Base-by-base conservation (phyloP, 2,113 vertebrate species). In the Baryphthengus martii region DNA sequence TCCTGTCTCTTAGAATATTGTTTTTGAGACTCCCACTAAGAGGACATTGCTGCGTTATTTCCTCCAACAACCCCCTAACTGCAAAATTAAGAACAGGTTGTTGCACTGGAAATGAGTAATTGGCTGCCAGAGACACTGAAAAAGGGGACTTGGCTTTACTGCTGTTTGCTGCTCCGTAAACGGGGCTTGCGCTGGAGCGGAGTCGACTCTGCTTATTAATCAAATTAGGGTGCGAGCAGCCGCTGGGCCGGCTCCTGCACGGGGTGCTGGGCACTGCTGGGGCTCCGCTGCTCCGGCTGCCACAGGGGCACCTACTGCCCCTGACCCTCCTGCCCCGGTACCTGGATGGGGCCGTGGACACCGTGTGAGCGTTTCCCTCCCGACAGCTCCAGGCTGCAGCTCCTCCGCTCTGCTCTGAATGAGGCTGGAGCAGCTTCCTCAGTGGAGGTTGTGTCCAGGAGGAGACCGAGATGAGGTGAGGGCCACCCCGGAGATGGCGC, bases 201-300 rank as follows among this genome's bases (percentile, higher is more conserved):
- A 26, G 47, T 1, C 2, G 6, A 0, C 33, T 4, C 31, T 0
- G 53, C 62, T 52, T 1, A 0, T 68, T 40, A 10, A 37, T 14
- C 19, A 15, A 21, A 21, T 0, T 1, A 13, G 66, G 66, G 81
- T 56, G 18, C 0, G 6, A 49, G 73, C 65, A 33, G 78, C 61
- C 77, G 21, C 1, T 0, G 72, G 76, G 33, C 6, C 1, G 4
- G 24, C 6, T 66, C 19, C 70, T 20, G 31, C n/a, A 3, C 2
- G 1, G 44, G 66, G 20, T 1, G 4, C 25, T 1, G 39, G 47
- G 89, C 63, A 3, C 59, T 33, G 70, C 83, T 2, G 9, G 45
- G 33, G 66, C 45, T 49, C 40, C 19, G 12, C 50, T 25, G 40
- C 40, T 29, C n/a, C n/a, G 9, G 47, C 8, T 4, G 35, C 40